Evolutionary conservation across 2,888 invertebrate genomes (phyloP).

Genomic region (Leuctra nigra): DNA sequence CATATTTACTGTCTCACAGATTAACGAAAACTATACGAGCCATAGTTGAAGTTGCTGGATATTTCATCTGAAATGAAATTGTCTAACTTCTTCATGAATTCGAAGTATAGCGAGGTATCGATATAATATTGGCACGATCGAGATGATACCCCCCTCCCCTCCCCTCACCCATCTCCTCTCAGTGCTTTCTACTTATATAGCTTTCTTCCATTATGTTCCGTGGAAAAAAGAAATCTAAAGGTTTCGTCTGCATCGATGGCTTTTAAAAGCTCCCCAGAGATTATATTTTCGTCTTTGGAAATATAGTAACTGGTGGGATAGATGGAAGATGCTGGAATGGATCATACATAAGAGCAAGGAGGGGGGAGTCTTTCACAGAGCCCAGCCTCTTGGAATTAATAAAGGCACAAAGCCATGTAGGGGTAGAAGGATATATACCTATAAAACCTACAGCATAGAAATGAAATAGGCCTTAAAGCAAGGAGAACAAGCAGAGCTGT

Average conservation of each 20-base stretch:
- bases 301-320: slow-evolving; percentile 23
- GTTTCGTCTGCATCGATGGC: slow-evolving; percentile 42
- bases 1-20: too few species aligned
- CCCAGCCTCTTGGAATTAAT: slow-evolving; percentile 43
- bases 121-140: too few species aligned
- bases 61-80: too few species aligned
- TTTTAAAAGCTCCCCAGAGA: slow-evolving; percentile 43
- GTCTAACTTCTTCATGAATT: too few species aligned
- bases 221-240: slow-evolving; percentile 35
- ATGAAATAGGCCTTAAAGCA: background rate
- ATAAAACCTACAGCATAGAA: too few species aligned
- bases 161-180: background rate
- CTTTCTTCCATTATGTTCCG: slow-evolving; percentile 11
- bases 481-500: background rate
- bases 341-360: slow-evolving; percentile 4
- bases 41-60: too few species aligned
- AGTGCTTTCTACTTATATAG: slow-evolving; percentile 5
- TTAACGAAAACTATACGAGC: too few species aligned
- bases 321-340: slow-evolving; percentile 7
- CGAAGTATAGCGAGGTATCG: too few species aligned
- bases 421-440: too few species aligned
- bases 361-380: slow-evolving; percentile 34
- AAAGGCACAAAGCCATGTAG: slow-evolving; percentile 37
- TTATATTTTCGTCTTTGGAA: slow-evolving; percentile 40
- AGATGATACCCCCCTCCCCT: background rate